These are phyloP conservation scores for Bombus superbus DNA, from an alignment of 1,140 invertebrate genomes.

Conservation along the genomic window DNA sequence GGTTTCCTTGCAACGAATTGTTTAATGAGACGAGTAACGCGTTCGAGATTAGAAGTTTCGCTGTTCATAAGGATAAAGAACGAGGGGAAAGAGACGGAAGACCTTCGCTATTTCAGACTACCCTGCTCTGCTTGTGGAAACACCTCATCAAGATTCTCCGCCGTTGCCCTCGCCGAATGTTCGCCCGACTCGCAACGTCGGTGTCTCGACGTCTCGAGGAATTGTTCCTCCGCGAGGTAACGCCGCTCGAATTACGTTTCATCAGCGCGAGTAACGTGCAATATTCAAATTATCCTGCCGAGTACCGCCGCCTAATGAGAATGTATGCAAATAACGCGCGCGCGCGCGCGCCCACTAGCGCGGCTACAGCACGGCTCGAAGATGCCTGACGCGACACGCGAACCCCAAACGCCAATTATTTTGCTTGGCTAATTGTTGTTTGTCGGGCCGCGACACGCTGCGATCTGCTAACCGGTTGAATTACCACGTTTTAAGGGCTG, in stretches of 20 bases:
- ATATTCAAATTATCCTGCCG: constrained; percentile 75
- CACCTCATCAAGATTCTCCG: constrained; percentile 75
- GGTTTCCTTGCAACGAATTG: background rate
- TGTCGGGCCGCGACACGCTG: background rate
- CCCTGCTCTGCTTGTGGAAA: constrained; percentile 64
- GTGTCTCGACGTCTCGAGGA: constrained; percentile 39
- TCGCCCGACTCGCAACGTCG: constrained; percentile 21
- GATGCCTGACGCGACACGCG: constrained; percentile 22
- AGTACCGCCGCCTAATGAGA: constrained; percentile 71
- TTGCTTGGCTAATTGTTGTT: constrained; percentile 62
- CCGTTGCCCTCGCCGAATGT: background rate
- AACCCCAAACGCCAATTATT: constrained; percentile 56
- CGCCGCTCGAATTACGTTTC: constrained; percentile 77
- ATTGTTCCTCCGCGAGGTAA: constrained; percentile 71
- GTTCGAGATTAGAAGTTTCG: constrained; percentile 68
- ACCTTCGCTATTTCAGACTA: constrained; percentile 45
- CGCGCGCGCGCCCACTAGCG: constrained; percentile 22
- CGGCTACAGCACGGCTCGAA: constrained; percentile 22
- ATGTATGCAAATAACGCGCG: constrained; percentile 77
- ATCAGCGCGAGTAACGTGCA: constrained; percentile 77
- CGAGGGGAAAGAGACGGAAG: too few species aligned
- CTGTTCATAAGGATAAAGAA: constrained; percentile 55
- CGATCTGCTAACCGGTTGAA: constrained; percentile 11
- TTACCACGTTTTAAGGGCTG: background rate
- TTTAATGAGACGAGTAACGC: constrained; percentile 46